Conservation (phyloP, 2,797 vertebrate species). For the Myioborus melanocephalus region DNA sequence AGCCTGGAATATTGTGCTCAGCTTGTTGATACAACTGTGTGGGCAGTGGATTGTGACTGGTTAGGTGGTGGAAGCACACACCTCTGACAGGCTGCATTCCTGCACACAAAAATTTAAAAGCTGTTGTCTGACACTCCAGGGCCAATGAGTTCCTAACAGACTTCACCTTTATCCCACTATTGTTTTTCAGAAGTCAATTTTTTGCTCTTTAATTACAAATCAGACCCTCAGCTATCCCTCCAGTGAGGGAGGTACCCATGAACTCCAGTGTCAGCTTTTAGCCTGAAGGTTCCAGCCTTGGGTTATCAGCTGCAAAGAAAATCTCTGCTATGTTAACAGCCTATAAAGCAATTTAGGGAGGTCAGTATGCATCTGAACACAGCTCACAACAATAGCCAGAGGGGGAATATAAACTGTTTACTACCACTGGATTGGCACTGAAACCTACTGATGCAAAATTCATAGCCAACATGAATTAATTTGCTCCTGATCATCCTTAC, state of each 20-base stretch:
- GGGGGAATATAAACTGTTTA: neutral
- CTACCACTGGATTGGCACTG: neutral
- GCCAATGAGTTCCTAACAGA: neutral
- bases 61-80: neutral
- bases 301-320: neutral
- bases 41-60: neutral
- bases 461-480: neutral
- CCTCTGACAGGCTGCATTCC: neutral
- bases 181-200: neutral
- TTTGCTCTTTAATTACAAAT: neutral
- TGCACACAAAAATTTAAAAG: neutral
- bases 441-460: slow-evolving; percentile 16
- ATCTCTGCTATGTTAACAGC: neutral
- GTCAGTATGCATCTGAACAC: neutral
- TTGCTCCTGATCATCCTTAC: neutral
- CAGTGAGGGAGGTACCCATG: neutral
- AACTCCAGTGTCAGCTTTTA: neutral
- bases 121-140: neutral
- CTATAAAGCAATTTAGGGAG: neutral
- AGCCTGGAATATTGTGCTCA: neutral
- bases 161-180: neutral
- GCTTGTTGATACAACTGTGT: neutral
- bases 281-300: neutral
- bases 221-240: neutral
- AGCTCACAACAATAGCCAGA: slow-evolving; percentile 8